Percentiles rank a stretch among this genome's conserved stretches.
Conservation (phyloP, 2,113 vertebrate genomes). For the Mobula hypostoma region DNA sequence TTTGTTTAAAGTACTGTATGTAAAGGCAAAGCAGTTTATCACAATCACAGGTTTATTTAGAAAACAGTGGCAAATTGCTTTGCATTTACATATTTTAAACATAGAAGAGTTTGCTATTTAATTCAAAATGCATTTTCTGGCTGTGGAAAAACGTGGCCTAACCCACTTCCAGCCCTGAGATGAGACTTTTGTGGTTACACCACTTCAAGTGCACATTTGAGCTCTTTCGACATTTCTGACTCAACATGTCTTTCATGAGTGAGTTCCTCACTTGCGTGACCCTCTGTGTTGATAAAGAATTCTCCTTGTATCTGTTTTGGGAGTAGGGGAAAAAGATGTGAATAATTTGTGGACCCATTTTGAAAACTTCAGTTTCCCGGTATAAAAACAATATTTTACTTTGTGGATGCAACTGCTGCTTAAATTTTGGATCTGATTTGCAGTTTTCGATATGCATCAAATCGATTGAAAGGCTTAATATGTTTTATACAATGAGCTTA, state of each 20-base stretch:
- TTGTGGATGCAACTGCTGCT: background rate
- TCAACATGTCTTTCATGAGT: too few species aligned
- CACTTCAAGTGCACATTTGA: too few species aligned
- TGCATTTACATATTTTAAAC: background rate
- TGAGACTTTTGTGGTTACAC: too few species aligned
- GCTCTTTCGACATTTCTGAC: too few species aligned
- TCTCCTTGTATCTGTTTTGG: too few species aligned
- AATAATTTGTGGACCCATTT: background rate
- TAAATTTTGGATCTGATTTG: background rate
- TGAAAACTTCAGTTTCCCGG: background rate
- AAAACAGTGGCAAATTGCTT: background rate
- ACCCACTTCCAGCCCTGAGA: too few species aligned
- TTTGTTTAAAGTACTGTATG: background rate
- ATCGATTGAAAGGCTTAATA: background rate
- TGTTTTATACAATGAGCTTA: background rate
- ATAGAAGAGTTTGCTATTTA: background rate
- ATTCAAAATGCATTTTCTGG: too few species aligned
- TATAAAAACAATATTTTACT: background rate
- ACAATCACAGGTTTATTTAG: too few species aligned
- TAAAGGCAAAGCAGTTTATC: too few species aligned
- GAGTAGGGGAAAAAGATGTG: background rate
- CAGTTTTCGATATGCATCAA: background rate
- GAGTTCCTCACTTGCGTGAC: too few species aligned
- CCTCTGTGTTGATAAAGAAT: too few species aligned
- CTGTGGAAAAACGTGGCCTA: too few species aligned